Evolutionary conservation across 2,797 vertebrate species (phyloP), one percentile per base, ranked within the genome.

Genomic region (Adrianichthys oophorus): DNA sequence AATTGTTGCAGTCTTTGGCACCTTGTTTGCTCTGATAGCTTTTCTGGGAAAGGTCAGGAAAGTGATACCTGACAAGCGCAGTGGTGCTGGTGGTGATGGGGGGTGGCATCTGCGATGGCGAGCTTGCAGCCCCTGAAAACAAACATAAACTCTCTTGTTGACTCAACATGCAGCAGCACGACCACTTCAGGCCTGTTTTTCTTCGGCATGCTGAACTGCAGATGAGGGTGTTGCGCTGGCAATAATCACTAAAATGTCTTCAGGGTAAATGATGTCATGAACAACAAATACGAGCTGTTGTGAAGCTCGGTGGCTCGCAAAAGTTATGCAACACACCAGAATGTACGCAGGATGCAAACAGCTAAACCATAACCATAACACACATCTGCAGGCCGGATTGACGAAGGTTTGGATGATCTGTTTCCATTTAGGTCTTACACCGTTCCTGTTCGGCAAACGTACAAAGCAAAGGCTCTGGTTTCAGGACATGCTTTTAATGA

Each of bases 401-500:
- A 75, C 65, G 70, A 70, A 72, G 74, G 69, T 56, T 29, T 45
- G 77, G 65, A 73, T 37, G 78, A 86, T 91, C 90, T 92, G 90
- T 85, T 89, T 90, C 78, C 80, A 90, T 83, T 91, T 90, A 91
- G 64, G 59, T 73, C 47, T 73, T 68, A 59, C 82, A 74, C 77
- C 82, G 83, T 83, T 89, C 80, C 80, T 75, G 79, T 83, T 88
- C 62, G 32, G 63, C 44, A 67, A 59, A 56, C 49, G 75, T 80
- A 82, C 85, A 88, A 89, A 85, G 79, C 73, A 58, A 65, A 49
- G 72, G 89, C 84, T 91, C 87, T 66, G 65, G 62, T 91, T 90
- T 89, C 85, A 83, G 74, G 87, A 90, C 83, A 78, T 89, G 90
- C 89, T 91, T 90, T 87, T 90, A 87, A 90, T 91, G 88, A 87